Base-by-base conservation (phyloP, 1,140 invertebrate genomes). In the Orius laevigatus region DNA sequence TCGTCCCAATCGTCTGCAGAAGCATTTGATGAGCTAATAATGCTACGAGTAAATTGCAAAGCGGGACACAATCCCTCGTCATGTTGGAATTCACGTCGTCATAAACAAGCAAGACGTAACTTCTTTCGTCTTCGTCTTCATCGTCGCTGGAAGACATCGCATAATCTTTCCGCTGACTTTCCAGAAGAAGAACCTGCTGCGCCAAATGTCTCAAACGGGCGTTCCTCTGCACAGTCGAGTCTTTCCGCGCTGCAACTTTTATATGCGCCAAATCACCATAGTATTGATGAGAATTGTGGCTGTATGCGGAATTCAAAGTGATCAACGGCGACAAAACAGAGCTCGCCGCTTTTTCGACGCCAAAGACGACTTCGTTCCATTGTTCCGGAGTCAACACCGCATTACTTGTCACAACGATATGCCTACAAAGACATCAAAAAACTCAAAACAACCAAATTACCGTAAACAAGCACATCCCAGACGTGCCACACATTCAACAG, bases 201-300 rank as follows among this genome's bases (percentile, higher is more conserved):
- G 88, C 83, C 51, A 94, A 71, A 34, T 89, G 84, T 55, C 81
- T 76, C 8, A 93, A 68, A 55, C 88, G 65, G 25, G 86, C 76
- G 57, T 81, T 80, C 59, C 92, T 85, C 56, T 79, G 76, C 6
- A 79, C 66, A 1, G 80, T 82, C 56, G 81, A 84, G 59, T 93
- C 88, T 52, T 81, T 75, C 20, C 88, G 70, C 0, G 88, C 88
- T 2, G 88, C 89, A 2, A 93, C 87, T 71, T 92, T 92, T 0
- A 95, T 87, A 51, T 88, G 86, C 2, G 87, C 87, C 49, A 84
- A 68, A 62, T 93, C 89, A 1, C 89, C 89, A 65, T 92, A 92
- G 62, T 93, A 93, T 55, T 84, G 91, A 55, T 90, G 84, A 0
- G 87, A 92, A 55, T 88, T 79, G 52, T 81, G 75, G 56, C 85